Conservation (phyloP, 1,140 invertebrate genomes). For the Halictus rubicundus region DNA sequence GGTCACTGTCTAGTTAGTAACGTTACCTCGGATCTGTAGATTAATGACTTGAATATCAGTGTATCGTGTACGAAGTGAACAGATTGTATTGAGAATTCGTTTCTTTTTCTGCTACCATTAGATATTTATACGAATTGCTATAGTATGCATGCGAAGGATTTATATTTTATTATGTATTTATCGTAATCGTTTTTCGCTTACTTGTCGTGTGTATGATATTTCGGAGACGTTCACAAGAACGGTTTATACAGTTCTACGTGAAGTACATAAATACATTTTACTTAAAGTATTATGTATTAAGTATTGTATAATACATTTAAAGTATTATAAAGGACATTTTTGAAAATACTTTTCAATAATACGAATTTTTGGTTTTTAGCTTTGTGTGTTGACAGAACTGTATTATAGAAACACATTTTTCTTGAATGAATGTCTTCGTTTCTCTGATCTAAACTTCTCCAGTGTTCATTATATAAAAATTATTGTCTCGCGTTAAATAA, state of each 20-base stretch:
- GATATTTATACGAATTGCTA: not conserved
- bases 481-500: not conserved
- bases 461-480: not conserved
- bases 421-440: not conserved
- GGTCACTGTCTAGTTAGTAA: conserved; percentile 23
- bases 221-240: not conserved
- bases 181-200: not conserved
- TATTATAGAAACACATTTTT: not conserved
- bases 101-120: not conserved
- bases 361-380: not conserved
- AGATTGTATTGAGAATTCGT: not conserved
- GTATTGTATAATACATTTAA: too few species aligned
- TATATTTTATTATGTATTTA: not conserved
- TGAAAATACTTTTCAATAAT: not conserved
- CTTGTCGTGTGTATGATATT: not conserved
- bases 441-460: not conserved
- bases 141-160: not conserved
- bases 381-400: not conserved
- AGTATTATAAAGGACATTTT: not conserved
- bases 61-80: conserved; percentile 16
- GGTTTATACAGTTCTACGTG: not conserved
- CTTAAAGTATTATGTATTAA: too few species aligned
- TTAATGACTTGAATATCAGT: conserved; percentile 23
- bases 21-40: conserved; percentile 32
- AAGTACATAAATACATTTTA: not conserved